Evolutionary conservation across 2,888 invertebrate species (phyloP).

Genomic region (Tachina fera): DNA sequence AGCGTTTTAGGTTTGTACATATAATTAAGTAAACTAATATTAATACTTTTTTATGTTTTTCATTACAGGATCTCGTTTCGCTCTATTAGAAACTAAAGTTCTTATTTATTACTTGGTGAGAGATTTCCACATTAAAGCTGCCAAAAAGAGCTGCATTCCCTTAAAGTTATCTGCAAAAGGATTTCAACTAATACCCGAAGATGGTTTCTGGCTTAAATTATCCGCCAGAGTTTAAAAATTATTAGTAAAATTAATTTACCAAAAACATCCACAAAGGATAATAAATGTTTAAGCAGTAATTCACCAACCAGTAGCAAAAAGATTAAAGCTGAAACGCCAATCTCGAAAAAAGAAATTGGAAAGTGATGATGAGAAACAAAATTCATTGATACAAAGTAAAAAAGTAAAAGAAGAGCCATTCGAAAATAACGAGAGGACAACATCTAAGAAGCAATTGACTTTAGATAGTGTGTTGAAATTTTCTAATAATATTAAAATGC

Average conservation of each 20-base stretch:
- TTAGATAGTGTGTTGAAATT: constrained; percentile 60
- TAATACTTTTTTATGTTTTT: background rate
- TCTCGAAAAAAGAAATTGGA: constrained; percentile 48
- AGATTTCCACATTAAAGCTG: constrained; percentile 76
- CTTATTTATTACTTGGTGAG: constrained; percentile 79
- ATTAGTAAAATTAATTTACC: constrained; percentile 74
- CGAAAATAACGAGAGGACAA: constrained; percentile 25
- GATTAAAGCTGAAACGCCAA: constrained; percentile 38
- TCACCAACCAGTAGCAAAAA: constrained; percentile 41
- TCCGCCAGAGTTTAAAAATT: constrained; percentile 71
- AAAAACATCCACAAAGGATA: constrained; percentile 74
- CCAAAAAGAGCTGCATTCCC: constrained; percentile 77
- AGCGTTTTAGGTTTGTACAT: background rate
- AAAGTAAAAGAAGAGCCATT: constrained; percentile 54
- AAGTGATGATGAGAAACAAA: constrained; percentile 11
- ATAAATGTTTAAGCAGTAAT: constrained; percentile 46
- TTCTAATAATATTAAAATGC: constrained; percentile 36
- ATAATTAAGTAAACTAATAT: background rate
- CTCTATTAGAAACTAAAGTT: constrained; percentile 80
- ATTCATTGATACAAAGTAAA: constrained; percentile 16
- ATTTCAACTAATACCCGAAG: constrained; percentile 77
- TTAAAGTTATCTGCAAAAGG: constrained; percentile 74
- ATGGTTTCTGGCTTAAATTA: constrained; percentile 80
- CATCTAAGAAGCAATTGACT: constrained; percentile 65
- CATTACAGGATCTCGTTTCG: constrained; percentile 79